Evolutionary conservation across 2,888 invertebrate species (phyloP).

Genomic region (Strigamia crassipes): DNA sequence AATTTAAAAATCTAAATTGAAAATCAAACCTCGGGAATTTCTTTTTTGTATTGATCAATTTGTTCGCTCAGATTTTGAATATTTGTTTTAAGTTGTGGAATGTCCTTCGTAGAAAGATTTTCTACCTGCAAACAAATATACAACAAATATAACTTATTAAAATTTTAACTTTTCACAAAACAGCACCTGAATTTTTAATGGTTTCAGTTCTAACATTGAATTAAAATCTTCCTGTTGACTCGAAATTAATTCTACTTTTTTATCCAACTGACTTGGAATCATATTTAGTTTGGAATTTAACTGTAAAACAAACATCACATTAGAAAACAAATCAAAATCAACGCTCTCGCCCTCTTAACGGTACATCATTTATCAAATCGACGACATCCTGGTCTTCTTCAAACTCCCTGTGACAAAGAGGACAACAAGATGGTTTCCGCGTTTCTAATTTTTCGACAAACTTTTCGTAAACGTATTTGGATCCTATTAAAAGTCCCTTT

Average conservation of each 20-base stretch:
- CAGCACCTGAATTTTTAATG: background rate
- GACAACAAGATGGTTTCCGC: background rate
- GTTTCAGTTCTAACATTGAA: constrained; percentile 18
- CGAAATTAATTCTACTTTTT: background rate
- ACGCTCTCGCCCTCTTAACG: background rate
- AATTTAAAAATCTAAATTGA: background rate
- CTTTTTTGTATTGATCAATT: constrained; percentile 15
- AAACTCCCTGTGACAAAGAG: constrained; percentile 14
- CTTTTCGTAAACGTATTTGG: constrained; percentile 23
- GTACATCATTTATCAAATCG: constrained; percentile 34
- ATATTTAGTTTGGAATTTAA: constrained; percentile 27
- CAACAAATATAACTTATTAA: no score
- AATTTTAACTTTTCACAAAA: background rate
- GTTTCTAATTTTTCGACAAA: constrained; percentile 24
- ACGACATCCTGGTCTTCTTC: constrained; percentile 18
- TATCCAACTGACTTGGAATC: constrained; percentile 30
- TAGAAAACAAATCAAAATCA: background rate
- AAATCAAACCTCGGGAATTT: background rate
- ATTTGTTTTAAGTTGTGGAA: background rate
- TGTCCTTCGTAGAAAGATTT: background rate
- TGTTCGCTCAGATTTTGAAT: constrained; percentile 7
- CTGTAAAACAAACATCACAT: background rate
- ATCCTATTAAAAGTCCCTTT: constrained; percentile 17
- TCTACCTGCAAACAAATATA: background rate
- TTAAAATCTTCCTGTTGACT: background rate